Base-by-base conservation (phyloP, 2,797 vertebrate genomes). In the Microcaecilia unicolor region DNA sequence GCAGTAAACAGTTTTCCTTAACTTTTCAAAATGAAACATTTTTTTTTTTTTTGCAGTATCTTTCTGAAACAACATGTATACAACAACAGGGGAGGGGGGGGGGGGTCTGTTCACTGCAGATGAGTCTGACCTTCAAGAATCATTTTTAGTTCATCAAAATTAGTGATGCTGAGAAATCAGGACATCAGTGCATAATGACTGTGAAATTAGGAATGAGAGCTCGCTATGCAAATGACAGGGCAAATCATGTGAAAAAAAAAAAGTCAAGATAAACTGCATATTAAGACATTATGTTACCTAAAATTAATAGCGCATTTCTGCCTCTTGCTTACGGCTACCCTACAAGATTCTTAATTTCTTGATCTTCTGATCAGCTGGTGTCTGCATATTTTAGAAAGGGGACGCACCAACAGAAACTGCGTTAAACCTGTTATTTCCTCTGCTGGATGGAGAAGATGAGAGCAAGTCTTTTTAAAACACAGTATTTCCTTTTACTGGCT, bases 151-250 rank as follows among this genome's bases (percentile, higher is more conserved):
- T 94, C 85, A 88, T 94, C 88, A 92, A 93, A 93, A 93, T 95
- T 94, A 93, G 90, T 88, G 79, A 91, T 88, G 89, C 89, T 84
- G 79, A 86, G 85, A 88, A 86, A 84, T 85, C 87, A 80, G 85
- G 86, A 89, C 90, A 88, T 89, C 81, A 81, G 83, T 87, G 89
- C 91, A 94, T 96, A 96, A 97, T 92, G 90, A 93, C 86, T 93
- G 91, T 93, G 89, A 97, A 97, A 96, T 97, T 89, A 92, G 87
- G 86, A 87, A 86, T 73, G 81, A 86, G 83, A 79, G 70, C 73
- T 76, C 70, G 64, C 81, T 89, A 87, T 90, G 90, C 89, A 93
- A 91, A 94, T 92, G 84, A 84, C 81, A 83, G 86, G 87, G 85
- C 83, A 86, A 91, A 86, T 86, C 88, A 86, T 89, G 90, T 88